Percentiles rank a stretch among this genome's conserved stretches.
Conservation (phyloP, 2,888 invertebrate species). For the Caenorhabditis sp. region DNA sequence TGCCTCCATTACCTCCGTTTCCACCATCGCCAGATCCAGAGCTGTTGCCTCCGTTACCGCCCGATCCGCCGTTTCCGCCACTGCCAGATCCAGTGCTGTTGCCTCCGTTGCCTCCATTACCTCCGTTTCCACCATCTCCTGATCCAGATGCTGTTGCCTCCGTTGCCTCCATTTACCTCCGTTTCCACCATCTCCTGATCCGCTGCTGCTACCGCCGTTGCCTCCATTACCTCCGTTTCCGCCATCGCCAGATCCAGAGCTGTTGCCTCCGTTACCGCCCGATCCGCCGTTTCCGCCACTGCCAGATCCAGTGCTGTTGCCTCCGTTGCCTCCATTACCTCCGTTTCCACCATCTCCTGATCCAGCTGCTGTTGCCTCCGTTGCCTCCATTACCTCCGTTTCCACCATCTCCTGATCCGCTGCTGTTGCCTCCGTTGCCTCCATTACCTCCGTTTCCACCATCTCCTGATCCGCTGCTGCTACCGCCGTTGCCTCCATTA, state of each 20-base stretch:
- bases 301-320: neutral
- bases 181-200: neutral
- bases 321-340: neutral
- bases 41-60: neutral
- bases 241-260: neutral
- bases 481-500: neutral
- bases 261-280: neutral
- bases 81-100: neutral
- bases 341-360: constrained; percentile 3
- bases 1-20: constrained; percentile 1
- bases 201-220: neutral
- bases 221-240: constrained; percentile 3
- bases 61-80: neutral
- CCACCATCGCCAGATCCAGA: constrained; percentile 1
- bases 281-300: neutral
- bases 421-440: neutral
- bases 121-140: neutral
- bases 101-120: neutral
- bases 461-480: neutral
- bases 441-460: neutral
- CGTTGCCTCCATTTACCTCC: neutral
- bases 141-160: neutral
- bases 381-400: neutral
- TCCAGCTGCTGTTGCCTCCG: neutral
- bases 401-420: neutral